phyloP scores from a whole-genome alignment of 2,797 vertebrate genomes.

The Cyclura pinguis region DNA sequence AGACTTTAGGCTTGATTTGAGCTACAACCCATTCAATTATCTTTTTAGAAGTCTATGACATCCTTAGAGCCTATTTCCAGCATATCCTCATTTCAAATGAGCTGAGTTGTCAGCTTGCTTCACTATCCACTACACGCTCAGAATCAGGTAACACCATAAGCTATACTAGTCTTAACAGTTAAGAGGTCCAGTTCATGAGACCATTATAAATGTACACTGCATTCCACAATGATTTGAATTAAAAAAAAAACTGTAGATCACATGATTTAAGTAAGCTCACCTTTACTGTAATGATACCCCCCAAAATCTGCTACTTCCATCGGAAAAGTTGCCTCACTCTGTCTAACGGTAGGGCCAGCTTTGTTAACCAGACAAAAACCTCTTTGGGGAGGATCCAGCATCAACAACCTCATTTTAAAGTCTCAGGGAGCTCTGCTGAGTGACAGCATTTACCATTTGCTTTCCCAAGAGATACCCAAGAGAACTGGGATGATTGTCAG shows the following conservation, averaged over 20 bases:
- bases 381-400: not conserved
- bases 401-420: constrained; percentile 28
- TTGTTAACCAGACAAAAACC: not conserved
- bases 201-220: not conserved
- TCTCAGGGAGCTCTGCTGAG: constrained; percentile 14
- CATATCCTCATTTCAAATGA: no score
- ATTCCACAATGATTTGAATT: not conserved
- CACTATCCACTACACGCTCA: not conserved
- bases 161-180: not conserved
- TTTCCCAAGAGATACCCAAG: not conserved
- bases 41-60: no score
- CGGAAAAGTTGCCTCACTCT: not conserved
- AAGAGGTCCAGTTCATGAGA: not conserved
- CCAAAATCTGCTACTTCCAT: not conserved
- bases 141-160: not conserved
- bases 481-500: constrained; percentile 37
- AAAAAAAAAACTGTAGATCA: not conserved
- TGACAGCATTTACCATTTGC: not conserved
- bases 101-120: no score
- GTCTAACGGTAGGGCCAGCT: not conserved
- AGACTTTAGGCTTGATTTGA: no score
- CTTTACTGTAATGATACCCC: not conserved
- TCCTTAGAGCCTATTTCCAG: no score
- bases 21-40: no score
- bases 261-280: not conserved